Conservation (phyloP, 92 coral and sea anemone genomes). For the Epizoanthus scotinus region DNA sequence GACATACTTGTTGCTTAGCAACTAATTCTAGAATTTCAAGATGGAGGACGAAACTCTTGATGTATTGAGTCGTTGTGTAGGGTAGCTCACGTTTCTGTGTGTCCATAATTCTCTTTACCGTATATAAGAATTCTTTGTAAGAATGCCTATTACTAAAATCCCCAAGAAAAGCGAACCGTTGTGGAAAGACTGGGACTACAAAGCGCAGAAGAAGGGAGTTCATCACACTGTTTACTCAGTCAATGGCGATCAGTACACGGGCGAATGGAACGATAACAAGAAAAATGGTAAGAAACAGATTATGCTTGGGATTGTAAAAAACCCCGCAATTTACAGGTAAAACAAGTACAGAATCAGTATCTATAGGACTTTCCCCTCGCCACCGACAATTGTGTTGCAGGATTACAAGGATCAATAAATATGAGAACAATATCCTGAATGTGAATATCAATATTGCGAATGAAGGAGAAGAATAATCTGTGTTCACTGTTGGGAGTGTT, state of each 20-base stretch:
- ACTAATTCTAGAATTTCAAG: slow-evolving; percentile 22
- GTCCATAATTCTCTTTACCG: not conserved
- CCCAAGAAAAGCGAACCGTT: slow-evolving; percentile 92
- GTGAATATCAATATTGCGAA: too few relatives aligned
- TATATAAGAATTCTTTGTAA: not conserved
- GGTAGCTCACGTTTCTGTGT: not conserved
- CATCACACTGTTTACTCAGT: slow-evolving; percentile 95
- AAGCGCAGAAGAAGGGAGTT: slow-evolving; percentile 98
- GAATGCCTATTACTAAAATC: slow-evolving; percentile 94
- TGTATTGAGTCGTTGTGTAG: not conserved
- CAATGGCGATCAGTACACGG: slow-evolving; percentile 96
- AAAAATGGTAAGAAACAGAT: slow-evolving; percentile 76
- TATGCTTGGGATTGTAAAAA: not conserved
- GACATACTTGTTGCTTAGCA: slow-evolving; percentile 43
- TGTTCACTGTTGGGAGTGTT: too few relatives aligned
- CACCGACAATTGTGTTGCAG: too few relatives aligned
- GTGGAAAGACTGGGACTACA: slow-evolving; percentile 98
- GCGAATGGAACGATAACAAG: slow-evolving; percentile 91
- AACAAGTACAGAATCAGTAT: too few relatives aligned
- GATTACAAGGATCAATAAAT: too few relatives aligned
- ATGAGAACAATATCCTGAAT: too few relatives aligned
- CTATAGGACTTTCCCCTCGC: too few relatives aligned
- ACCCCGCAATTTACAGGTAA: too few relatives aligned
- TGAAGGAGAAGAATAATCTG: too few relatives aligned
- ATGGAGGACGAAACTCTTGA: slow-evolving; percentile 13